Evolutionary conservation across 2,888 invertebrate genomes (phyloP).

Genomic region (Pachydiplax longipennis): DNA sequence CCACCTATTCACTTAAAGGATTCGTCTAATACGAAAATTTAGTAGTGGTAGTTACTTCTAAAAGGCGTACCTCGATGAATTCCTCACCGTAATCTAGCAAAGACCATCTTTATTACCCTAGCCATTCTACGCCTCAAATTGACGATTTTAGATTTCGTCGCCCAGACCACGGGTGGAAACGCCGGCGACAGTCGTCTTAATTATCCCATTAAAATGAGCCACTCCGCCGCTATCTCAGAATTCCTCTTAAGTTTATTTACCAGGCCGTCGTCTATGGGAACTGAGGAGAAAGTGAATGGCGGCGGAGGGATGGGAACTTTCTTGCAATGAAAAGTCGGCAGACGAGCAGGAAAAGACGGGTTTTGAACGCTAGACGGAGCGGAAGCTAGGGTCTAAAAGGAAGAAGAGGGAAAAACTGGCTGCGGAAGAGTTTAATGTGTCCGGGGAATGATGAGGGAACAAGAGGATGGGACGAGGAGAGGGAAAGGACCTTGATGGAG

Average conservation of each 20-base stretch:
- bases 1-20: too few species aligned
- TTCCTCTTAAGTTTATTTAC: neutral
- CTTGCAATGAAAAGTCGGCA: neutral
- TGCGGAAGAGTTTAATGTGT: neutral
- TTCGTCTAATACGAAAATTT: too few species aligned
- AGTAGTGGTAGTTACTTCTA: too few species aligned
- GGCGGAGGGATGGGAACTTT: neutral
- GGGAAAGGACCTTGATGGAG: too few species aligned
- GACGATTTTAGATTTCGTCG: neutral
- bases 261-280: neutral
- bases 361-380: neutral
- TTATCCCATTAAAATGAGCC: neutral
- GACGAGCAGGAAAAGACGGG: neutral
- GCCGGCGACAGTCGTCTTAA: neutral
- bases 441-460: neutral
- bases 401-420: neutral
- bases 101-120: neutral
- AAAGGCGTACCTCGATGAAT: neutral
- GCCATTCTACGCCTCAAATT: neutral
- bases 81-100: neutral
- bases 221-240: neutral
- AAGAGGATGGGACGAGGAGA: neutral
- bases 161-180: neutral
- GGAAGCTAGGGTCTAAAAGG: neutral
- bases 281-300: neutral